Conservation (phyloP, 2,113 vertebrate species). For the Hypomesus transpacificus region DNA sequence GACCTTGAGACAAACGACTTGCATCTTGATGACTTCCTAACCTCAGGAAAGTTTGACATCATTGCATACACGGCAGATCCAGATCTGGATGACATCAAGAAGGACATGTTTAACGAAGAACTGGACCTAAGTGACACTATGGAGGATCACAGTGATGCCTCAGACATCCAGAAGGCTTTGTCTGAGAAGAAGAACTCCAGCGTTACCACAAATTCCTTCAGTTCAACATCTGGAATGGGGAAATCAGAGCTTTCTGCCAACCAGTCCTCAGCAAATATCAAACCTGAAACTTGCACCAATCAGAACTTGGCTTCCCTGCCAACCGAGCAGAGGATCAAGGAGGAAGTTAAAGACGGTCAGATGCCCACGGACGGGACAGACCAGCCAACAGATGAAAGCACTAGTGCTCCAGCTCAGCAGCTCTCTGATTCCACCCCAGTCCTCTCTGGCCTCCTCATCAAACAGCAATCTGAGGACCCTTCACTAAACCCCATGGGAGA, state of each 20-base stretch:
- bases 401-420: slow-evolving; percentile 63
- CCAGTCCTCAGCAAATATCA: slow-evolving; percentile 60
- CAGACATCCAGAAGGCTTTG: slow-evolving; percentile 56
- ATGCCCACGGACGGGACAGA: slow-evolving; percentile 39
- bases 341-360: slow-evolving; percentile 65
- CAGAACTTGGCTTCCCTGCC: slow-evolving; percentile 45
- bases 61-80: slow-evolving; percentile 97
- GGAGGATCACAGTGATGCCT: slow-evolving; percentile 76
- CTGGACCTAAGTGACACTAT: slow-evolving; percentile 89
- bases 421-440: slow-evolving; percentile 79
- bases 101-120: slow-evolving; percentile 93
- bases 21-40: slow-evolving; percentile 93
- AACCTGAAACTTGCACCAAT: slow-evolving; percentile 63
- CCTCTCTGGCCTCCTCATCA: slow-evolving; percentile 86
- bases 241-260: slow-evolving; percentile 74
- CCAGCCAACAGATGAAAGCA: slow-evolving; percentile 59
- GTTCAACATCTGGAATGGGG: slow-evolving; percentile 60
- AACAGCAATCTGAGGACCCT: slow-evolving; percentile 75
- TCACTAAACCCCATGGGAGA: slow-evolving; percentile 71
- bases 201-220: slow-evolving; percentile 46
- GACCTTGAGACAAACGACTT: slow-evolving; percentile 92
- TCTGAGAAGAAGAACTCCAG: slow-evolving; percentile 55
- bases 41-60: slow-evolving; percentile 93
- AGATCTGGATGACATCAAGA: slow-evolving; percentile 91
- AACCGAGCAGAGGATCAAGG: slow-evolving; percentile 66